Base-by-base conservation (phyloP, 2,797 vertebrate genomes). In the Poliocrania exsul region DNA sequence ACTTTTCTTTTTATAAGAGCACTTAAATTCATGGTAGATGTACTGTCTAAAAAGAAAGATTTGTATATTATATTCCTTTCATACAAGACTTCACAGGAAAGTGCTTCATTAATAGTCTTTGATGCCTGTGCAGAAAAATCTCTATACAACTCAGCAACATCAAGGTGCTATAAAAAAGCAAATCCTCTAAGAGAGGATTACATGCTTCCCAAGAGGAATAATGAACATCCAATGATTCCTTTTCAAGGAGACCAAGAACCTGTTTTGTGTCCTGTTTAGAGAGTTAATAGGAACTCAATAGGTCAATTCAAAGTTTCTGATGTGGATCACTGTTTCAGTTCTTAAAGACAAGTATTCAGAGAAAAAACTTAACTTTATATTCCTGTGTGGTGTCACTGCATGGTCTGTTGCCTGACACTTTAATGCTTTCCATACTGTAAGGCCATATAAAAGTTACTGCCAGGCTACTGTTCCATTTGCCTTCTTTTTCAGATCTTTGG, bases 251-350 rank as follows among this genome's bases (percentile, higher is more conserved):
- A 91, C 46, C 24, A 80, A 93, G 61, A 94, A 93, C 81, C 21
- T 64, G 24, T 11, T 93, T 66, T 37, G 53, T 84, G 51, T 85
- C 67, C 65, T 90, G 37, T 72, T 58, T 79, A 67, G 75, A 81
- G 64, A 92, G 84, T 81, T 95, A 97, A 94, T 65, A 75, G 50
- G 57, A 96, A 90, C 50, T 75, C 35, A 4, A 69, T 62, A 92
- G 66, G 77, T 92, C 82, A 93, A 57, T 91, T 97, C 91, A 87
- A 95, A 96, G 86, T 78, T 90, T 93, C 71, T 95, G 81, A 96
- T 82, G 51, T 71, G 65, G 75, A 91, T 79, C 40, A 26, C 16
- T 71, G 25, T 93, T 96, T 57, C 65, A 31, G 38, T 74, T 57
- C 61, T 84, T 72, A 73, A 86, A 95, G 73, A 84, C 91, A 95